These are phyloP conservation scores for Microcebus lehilahytsara DNA, from an alignment of 2,113 vertebrate species.

Conservation along the genomic window DNA sequence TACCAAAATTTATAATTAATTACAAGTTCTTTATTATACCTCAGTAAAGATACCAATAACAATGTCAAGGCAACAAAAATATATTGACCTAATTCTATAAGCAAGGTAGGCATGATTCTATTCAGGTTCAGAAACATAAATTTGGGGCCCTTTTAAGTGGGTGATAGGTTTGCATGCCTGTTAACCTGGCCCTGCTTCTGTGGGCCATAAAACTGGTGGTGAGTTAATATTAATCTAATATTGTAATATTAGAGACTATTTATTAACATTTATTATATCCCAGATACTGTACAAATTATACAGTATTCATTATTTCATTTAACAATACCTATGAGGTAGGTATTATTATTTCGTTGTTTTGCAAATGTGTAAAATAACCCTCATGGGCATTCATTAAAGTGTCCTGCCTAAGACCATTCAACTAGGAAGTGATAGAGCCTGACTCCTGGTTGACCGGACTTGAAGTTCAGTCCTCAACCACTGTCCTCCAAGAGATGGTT, in stretches of 20 bases:
- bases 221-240: no score
- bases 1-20: slow-evolving; percentile 15
- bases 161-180: background rate
- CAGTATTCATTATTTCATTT: background rate
- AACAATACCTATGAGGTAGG: background rate
- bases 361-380: background rate
- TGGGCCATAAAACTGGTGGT: background rate
- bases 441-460: background rate
- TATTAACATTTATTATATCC: background rate
- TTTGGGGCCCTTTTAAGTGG: background rate
- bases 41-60: background rate
- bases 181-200: background rate
- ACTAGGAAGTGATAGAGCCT: background rate
- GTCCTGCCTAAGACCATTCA: background rate
- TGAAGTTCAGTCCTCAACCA: background rate
- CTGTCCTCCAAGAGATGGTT: background rate
- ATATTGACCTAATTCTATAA: background rate
- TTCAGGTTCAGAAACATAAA: background rate
- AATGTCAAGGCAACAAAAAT: background rate
- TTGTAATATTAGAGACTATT: background rate
- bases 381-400: background rate
- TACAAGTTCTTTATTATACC: slow-evolving; percentile 1
- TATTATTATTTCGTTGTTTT: background rate
- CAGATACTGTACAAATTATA: background rate
- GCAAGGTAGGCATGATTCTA: background rate